These are phyloP conservation scores for Sussaba pulchella DNA, from an alignment of 2,888 invertebrate genomes.

Conservation along the genomic window DNA sequence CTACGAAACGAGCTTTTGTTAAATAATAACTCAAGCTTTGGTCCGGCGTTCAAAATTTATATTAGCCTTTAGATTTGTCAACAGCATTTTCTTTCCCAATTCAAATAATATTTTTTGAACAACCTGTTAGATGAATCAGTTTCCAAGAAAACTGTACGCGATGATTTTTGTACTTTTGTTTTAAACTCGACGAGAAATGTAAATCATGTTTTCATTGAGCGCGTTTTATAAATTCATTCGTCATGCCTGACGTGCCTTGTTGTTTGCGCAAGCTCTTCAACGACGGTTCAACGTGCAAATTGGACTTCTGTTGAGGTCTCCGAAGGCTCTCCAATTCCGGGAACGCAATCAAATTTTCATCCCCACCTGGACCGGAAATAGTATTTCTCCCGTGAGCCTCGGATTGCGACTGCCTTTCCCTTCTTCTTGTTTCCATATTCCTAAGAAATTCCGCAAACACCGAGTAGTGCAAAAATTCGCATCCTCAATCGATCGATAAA, in stretches of 20 bases:
- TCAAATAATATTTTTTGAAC: no score
- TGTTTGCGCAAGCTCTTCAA: conserved; percentile 4
- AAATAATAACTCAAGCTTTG: no score
- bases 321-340: conserved; percentile 41
- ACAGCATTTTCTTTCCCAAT: no score
- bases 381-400: not conserved
- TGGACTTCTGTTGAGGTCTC: conserved; percentile 3
- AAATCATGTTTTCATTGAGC: not conserved
- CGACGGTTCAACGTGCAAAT: conserved; percentile 4
- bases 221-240: not conserved
- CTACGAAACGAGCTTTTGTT: no score
- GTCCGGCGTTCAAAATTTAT: no score
- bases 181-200: no score
- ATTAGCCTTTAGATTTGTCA: no score
- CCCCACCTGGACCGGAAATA: conserved; percentile 22
- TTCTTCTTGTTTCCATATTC: conserved; percentile 29
- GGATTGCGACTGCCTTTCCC: not conserved
- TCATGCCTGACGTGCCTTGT: not conserved
- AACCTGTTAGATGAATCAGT: no score
- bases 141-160: no score
- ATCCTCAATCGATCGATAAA: no score
- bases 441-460: conserved; percentile 20
- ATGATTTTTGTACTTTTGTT: no score
- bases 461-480: not conserved
- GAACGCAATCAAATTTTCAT: conserved; percentile 45